phyloP scores from a whole-genome alignment of 92 coral and sea anemone species.

The Blastomussa wellsi region DNA sequence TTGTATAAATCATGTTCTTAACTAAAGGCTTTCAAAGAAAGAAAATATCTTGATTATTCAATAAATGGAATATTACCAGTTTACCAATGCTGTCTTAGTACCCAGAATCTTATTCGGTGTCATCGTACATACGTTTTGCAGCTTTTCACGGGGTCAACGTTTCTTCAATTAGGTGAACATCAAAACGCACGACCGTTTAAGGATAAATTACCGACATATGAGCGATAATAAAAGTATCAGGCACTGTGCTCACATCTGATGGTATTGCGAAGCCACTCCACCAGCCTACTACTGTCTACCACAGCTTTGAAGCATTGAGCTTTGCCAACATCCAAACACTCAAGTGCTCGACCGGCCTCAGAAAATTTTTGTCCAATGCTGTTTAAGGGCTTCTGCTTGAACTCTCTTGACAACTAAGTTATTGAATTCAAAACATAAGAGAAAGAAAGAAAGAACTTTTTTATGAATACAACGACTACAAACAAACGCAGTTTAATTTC shows the following conservation, averaged over 20 bases:
- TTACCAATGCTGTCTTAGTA: no score
- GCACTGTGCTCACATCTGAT: slow-evolving; percentile 52
- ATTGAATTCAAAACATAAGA: background rate
- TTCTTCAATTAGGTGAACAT: no score
- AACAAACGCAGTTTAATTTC: background rate
- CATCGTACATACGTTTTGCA: no score
- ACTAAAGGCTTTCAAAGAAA: no score
- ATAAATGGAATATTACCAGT: no score
- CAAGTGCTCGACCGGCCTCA: slow-evolving; percentile 51
- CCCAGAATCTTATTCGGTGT: no score
- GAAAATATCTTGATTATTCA: no score
- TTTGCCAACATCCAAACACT: slow-evolving; percentile 37
- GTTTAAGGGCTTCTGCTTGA: slow-evolving; percentile 49
- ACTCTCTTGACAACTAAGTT: slow-evolving; percentile 50
- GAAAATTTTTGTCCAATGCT: slow-evolving; percentile 50
- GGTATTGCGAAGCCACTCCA: slow-evolving; percentile 69
- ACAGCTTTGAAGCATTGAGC: slow-evolving; percentile 60
- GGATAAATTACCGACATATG: no score
- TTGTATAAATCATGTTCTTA: no score
- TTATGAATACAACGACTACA: background rate
- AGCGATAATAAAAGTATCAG: background rate
- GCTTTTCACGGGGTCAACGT: no score
- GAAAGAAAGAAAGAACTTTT: background rate
- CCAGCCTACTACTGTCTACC: slow-evolving; percentile 56
- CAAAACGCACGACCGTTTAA: no score